Evolutionary conservation across 2,888 invertebrate species (phyloP).

Genomic region (Alcis repandata): DNA sequence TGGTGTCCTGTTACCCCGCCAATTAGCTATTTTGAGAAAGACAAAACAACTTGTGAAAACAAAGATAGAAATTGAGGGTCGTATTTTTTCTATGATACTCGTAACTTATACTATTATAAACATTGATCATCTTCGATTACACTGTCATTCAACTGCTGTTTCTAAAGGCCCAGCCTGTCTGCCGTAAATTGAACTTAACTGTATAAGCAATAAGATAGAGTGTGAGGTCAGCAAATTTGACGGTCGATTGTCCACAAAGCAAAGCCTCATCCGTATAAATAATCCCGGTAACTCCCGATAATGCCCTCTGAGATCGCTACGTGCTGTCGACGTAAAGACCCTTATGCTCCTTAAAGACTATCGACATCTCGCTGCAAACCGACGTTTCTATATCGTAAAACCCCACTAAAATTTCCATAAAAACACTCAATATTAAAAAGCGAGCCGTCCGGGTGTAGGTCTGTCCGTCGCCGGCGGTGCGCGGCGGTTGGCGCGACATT

Average conservation of each 20-base stretch:
- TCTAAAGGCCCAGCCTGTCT: too few species aligned
- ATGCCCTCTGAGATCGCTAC: constrained; percentile 37
- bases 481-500: constrained; percentile 66
- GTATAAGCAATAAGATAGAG: not conserved
- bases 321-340: constrained; percentile 47
- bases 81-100: not conserved
- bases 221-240: constrained; percentile 2
- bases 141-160: not conserved
- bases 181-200: not conserved
- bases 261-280: constrained; percentile 41
- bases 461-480: constrained; percentile 62
- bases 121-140: not conserved
- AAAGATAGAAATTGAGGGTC: not conserved
- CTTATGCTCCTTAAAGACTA: constrained; percentile 54
- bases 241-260: constrained; percentile 22
- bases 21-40: too few species aligned
- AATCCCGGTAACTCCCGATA: constrained; percentile 43
- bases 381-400: constrained; percentile 61
- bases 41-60: too few species aligned
- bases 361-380: constrained; percentile 56
- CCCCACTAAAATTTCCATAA: constrained; percentile 67
- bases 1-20: too few species aligned
- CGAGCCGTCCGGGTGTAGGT: constrained; percentile 67
- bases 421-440: constrained; percentile 78
- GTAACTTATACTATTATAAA: not conserved